Evolutionary conservation across 2,113 vertebrate genomes (phyloP), one percentile per base, ranked within the genome.

Genomic region (Neolamprologus sp.): DNA sequence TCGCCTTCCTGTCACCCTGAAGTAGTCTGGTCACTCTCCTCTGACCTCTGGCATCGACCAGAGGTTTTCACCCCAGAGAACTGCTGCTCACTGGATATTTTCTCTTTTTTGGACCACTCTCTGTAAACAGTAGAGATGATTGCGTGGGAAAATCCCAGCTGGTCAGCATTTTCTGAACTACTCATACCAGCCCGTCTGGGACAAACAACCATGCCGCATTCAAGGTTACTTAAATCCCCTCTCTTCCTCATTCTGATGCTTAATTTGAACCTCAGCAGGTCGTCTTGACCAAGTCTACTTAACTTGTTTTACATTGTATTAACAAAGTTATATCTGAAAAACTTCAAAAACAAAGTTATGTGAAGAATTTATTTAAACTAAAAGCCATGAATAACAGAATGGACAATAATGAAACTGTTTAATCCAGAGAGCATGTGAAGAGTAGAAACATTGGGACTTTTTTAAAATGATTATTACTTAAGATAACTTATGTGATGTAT

Each of bases 401-500:
- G 19, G 63, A 68, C 63, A 40, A 68, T 14, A 68, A 40, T 40
- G 11, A 21, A 68, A 21, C 3, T 0, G 33, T 68, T 21, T 68
- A 68, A 40, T 68, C 11, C 7, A 37, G 63, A 68, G 63, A 68
- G 57, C 11, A 68, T 68, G 11, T 68, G 33, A 68, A 68, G 19
- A 68, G 63, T 3, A 68, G 33, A 21, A 68, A 68, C 0, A 65
- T 7, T n/a, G 57, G 57, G 57, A 60, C 5, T 37, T 65, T 35
- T 63, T n/a, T 5, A 0, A 30, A 21, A 68, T 35, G 0, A 37
- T n/a, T 37, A 65, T 65, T 65, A 68, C 11, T 3, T 68, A 21
- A 40, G 2, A 40, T 21, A 68, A 68, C 11, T 40, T 68, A 63
- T n/a, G 33, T 68, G 0, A 0, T 40, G 33, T 40, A 14, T 68